A percentile compares a stretch with the other conserved stretches of the same genome.
phyloP scores from a whole-genome alignment of 2,113 vertebrate species.

The Xenopus laevis region DNA sequence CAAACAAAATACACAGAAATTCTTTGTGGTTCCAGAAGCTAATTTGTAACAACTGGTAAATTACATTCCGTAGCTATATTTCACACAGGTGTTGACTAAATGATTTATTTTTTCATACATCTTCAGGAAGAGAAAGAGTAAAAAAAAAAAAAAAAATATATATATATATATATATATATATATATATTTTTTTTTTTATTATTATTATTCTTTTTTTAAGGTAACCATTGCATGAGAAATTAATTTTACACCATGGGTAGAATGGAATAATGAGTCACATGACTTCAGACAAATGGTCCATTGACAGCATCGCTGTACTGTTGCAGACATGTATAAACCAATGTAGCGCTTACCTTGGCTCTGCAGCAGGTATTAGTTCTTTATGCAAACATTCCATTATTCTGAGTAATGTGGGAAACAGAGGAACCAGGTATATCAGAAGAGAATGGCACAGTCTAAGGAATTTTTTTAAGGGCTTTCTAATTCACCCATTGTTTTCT shows the following conservation, averaged over 20 bases:
- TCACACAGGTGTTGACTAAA: conserved; percentile 30
- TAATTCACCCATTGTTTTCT: too few relatives aligned
- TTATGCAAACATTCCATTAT: conserved; percentile 39
- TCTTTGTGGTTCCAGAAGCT: not conserved
- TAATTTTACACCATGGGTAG: conserved; percentile 10
- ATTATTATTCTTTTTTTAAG: too few relatives aligned
- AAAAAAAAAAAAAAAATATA: too few relatives aligned
- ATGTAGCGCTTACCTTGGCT: conserved; percentile 48
- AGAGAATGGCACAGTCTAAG: conserved; percentile 8
- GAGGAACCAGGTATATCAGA: conserved; percentile 44
- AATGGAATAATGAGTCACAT: conserved; percentile 5
- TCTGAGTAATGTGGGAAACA: conserved; percentile 52
- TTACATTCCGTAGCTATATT: conserved; percentile 7
- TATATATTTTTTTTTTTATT: conserved; percentile 16
- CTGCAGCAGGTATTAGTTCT: not conserved
- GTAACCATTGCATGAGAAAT: conserved; percentile 1
- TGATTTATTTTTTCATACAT: conserved; percentile 25
- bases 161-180: too few relatives aligned
- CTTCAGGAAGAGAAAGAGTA: conserved; percentile 7
- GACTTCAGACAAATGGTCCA: conserved; percentile 10
- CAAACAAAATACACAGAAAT: conserved; percentile 25
- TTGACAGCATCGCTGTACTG: conserved; percentile 36
- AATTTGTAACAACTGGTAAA: conserved; percentile 19
- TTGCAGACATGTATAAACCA: conserved; percentile 47
- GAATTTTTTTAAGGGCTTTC: too few relatives aligned